phyloP scores from a whole-genome alignment of 2,888 invertebrate species.

The Cheiracanthium punctorium region DNA sequence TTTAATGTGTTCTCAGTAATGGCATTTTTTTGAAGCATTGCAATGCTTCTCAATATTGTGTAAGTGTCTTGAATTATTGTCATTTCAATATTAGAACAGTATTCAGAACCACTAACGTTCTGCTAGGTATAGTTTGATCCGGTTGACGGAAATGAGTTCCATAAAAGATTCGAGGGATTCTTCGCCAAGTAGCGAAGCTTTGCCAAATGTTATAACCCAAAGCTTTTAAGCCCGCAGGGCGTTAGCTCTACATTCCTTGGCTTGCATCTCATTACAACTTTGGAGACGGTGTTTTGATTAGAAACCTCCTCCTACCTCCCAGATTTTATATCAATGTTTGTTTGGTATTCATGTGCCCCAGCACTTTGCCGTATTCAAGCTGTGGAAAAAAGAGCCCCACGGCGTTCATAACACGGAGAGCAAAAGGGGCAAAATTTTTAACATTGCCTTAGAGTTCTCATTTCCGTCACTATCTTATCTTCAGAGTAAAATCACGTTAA shows the following conservation, averaged over 20 bases:
- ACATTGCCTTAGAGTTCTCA: conserved; percentile 23
- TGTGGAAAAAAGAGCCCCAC: conserved; percentile 43
- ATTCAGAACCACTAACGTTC: no score
- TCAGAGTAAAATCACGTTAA: not conserved
- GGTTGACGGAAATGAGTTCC: no score
- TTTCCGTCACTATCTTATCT: conserved; percentile 25
- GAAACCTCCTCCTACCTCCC: conserved; percentile 65
- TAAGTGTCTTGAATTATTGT: no score
- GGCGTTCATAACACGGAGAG: conserved; percentile 26
- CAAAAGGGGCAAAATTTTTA: conserved; percentile 2
- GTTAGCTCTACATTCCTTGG: conserved; percentile 66
- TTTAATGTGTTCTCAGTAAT: no score
- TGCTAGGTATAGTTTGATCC: no score
- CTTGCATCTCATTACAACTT: conserved; percentile 70
- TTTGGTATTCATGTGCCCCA: conserved; percentile 59
- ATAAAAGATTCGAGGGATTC: not conserved
- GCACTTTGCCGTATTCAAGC: conserved; percentile 50
- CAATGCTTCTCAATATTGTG: no score
- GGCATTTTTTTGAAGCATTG: no score
- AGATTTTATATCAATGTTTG: conserved; percentile 69
- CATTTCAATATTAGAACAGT: no score
- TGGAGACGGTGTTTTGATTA: conserved; percentile 70
- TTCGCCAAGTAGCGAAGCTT: conserved; percentile 27
- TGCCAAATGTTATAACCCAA: conserved; percentile 37
- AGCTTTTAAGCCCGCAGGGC: conserved; percentile 49